Conservation (phyloP, 2,113 vertebrate genomes). For the Ceuthmochares aereus region DNA sequence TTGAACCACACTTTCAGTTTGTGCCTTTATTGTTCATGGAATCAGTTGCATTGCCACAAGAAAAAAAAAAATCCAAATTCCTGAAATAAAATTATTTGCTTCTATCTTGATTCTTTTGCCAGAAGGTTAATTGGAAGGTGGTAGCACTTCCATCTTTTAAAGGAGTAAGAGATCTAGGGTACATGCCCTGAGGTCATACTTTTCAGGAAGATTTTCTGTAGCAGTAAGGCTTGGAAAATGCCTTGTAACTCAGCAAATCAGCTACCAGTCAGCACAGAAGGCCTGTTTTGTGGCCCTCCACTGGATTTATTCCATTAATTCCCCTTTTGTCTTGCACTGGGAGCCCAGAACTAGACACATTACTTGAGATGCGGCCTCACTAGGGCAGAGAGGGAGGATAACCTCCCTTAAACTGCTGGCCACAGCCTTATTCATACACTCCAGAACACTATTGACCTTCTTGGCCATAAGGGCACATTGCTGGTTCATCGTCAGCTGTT, state of each 20-base stretch:
- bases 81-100: background rate
- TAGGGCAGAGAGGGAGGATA: too few relatives aligned
- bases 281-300: too few relatives aligned
- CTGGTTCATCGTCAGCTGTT: too few relatives aligned
- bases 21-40: background rate
- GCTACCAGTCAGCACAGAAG: background rate
- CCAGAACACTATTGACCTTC: too few relatives aligned
- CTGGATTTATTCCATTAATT: too few relatives aligned
- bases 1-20: background rate
- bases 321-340: too few relatives aligned
- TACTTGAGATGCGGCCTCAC: too few relatives aligned
- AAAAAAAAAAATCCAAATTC: rapidly evolving
- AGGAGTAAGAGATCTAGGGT: background rate
- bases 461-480: too few relatives aligned
- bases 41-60: background rate
- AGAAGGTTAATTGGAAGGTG: background rate
- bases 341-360: too few relatives aligned
- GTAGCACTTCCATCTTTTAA: background rate
- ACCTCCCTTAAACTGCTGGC: too few relatives aligned
- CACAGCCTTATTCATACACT: too few relatives aligned
- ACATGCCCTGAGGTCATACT: background rate
- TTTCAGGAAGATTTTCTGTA: background rate
- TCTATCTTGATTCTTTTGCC: background rate
- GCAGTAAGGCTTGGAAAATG: background rate
- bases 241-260: background rate